phyloP scores from a whole-genome alignment of 2,888 invertebrate genomes.

The Cryptus viduatorius region DNA sequence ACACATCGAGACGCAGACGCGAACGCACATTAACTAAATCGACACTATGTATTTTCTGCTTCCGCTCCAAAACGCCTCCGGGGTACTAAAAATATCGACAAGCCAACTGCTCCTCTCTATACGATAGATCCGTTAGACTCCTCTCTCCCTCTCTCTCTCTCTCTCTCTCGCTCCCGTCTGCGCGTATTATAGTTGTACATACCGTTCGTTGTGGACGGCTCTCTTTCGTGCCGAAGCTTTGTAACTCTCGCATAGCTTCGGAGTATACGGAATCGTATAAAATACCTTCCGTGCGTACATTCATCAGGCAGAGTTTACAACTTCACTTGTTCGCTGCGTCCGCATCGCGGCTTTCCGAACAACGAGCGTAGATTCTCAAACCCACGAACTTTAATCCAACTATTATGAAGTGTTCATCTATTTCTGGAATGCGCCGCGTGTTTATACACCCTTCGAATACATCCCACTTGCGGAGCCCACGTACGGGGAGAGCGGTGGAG shows the following conservation, averaged over 20 bases:
- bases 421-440: constrained; percentile 33
- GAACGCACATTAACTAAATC: constrained; percentile 13
- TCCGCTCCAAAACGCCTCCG: constrained; percentile 65
- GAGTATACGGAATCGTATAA: neutral
- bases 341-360: neutral
- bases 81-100: constrained; percentile 67
- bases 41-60: constrained; percentile 56
- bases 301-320: neutral
- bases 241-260: constrained; percentile 12
- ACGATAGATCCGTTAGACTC: constrained; percentile 48
- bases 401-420: constrained; percentile 20
- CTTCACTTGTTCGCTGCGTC: neutral
- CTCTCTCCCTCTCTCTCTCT: neutral
- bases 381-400: neutral
- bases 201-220: constrained; percentile 38
- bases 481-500: neutral
- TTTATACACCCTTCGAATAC: constrained; percentile 25
- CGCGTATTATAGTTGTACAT: constrained; percentile 23
- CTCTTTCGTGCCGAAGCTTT: neutral
- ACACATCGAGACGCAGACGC: constrained; percentile 2
- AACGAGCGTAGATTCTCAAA: neutral
- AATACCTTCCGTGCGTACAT: neutral
- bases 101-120: constrained; percentile 6
- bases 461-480: constrained; percentile 11
- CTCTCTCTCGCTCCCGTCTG: neutral